These are phyloP conservation scores for Drosophila aff. DNA, from an alignment of 1,140 invertebrate species.

Conservation along the genomic window DNA sequence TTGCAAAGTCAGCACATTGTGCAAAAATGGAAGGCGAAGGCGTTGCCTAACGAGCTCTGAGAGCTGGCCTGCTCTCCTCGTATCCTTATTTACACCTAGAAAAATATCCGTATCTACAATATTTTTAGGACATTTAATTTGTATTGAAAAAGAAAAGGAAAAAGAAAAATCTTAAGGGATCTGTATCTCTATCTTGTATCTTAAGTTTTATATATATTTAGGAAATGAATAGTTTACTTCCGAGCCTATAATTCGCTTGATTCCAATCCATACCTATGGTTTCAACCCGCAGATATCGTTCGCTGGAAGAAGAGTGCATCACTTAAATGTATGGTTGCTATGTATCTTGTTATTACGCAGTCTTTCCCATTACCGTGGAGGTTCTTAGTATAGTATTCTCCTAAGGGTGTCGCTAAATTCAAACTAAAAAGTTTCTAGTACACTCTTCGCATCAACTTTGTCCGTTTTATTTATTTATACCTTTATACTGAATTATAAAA, in stretches of 20 bases:
- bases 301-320: too few species aligned
- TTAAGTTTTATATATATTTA: too few species aligned
- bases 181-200: too few species aligned
- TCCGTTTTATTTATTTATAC: background rate
- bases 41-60: conserved; percentile 73
- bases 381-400: background rate
- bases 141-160: too few species aligned
- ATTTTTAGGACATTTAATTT: background rate
- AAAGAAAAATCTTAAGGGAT: too few species aligned
- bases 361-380: background rate
- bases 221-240: too few species aligned
- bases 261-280: too few species aligned
- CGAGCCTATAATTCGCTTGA: too few species aligned
- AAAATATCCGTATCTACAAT: background rate
- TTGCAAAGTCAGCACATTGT: conserved; percentile 77
- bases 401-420: background rate
- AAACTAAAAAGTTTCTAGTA: background rate
- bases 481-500: background rate
- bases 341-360: background rate
- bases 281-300: too few species aligned
- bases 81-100: conserved; percentile 5
- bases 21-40: conserved; percentile 67
- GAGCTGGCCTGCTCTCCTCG: conserved; percentile 16
- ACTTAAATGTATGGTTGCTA: too few species aligned
- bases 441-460: background rate